A percentile compares a stretch with the other conserved stretches of the same genome.
Conservation (phyloP, 1,140 invertebrate genomes). For the Drosophila sp. region DNA sequence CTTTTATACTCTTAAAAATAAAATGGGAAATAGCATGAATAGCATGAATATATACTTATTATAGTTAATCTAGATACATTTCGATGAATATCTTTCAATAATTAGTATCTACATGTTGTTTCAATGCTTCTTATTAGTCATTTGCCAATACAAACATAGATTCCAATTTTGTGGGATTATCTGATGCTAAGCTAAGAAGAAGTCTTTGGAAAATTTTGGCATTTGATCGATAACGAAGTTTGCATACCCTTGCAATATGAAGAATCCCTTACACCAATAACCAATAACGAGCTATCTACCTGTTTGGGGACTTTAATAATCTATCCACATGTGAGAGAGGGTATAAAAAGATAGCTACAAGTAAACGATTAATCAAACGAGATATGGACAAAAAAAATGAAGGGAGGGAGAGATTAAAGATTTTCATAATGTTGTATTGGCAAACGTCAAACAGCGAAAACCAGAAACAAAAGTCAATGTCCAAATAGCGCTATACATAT, state of each 20-base stretch:
- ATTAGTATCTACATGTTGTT: not conserved
- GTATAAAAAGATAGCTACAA: conserved; percentile 25
- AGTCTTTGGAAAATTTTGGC: no score
- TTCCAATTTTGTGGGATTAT: conserved; percentile 4
- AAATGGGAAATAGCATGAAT: not conserved
- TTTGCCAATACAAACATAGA: no score
- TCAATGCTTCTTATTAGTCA: no score
- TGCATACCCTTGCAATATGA: conserved; percentile 56
- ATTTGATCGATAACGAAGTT: conserved; percentile 40
- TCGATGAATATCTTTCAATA: conserved; percentile 20
- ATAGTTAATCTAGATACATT: conserved; percentile 13
- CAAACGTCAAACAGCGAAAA: conserved; percentile 34
- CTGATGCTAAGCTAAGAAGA: not conserved
- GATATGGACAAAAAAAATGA: conserved; percentile 27
- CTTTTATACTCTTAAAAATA: not conserved
- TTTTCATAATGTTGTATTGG: conserved; percentile 31
- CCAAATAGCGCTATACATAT: conserved; percentile 57
- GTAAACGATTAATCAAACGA: conserved; percentile 67
- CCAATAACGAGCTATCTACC: no score
- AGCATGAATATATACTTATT: not conserved
- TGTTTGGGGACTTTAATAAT: not conserved
- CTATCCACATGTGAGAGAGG: not conserved
- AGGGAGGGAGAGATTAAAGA: conserved; percentile 24
- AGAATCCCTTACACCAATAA: not conserved
- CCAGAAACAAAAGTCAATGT: conserved; percentile 52